These are phyloP conservation scores for Istiophorus platypterus DNA, from an alignment of 2,113 vertebrate genomes.

Conservation along the genomic window DNA sequence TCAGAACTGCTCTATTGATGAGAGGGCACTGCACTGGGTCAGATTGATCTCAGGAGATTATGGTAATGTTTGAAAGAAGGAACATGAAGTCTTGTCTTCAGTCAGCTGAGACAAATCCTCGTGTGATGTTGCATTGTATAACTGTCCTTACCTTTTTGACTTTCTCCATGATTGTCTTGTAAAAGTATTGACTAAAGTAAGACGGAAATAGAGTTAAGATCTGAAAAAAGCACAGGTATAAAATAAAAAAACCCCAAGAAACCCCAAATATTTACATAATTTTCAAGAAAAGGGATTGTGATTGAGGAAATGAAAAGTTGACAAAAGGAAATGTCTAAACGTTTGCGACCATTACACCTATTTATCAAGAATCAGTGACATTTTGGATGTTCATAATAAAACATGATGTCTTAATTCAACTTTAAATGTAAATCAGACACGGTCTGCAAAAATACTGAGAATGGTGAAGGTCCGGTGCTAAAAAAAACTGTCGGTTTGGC, in stretches of 20 bases:
- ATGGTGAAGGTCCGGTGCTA: background rate
- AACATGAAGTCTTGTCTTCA: slow-evolving; percentile 67
- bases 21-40: slow-evolving; percentile 65
- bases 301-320: background rate
- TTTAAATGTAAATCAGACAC: slow-evolving; percentile 1
- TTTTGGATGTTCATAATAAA: slow-evolving; percentile 8
- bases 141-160: slow-evolving; percentile 57
- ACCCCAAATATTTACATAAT: slow-evolving; percentile 21
- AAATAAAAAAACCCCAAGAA: background rate
- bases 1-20: slow-evolving; percentile 53
- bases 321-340: slow-evolving; percentile 11
- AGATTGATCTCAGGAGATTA: slow-evolving; percentile 75
- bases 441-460: background rate
- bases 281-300: slow-evolving; percentile 8
- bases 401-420: background rate
- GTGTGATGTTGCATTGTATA: slow-evolving; percentile 61
- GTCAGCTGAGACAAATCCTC: slow-evolving; percentile 75
- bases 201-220: slow-evolving; percentile 28
- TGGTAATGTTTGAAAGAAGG: slow-evolving; percentile 69
- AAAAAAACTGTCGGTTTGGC: background rate
- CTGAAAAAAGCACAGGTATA: background rate
- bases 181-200: slow-evolving; percentile 37
- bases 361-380: slow-evolving; percentile 9
- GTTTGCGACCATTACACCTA: slow-evolving; percentile 17
- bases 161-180: slow-evolving; percentile 52